Conservation (phyloP, 2,888 invertebrate genomes). For the Watsonalla binaria region DNA sequence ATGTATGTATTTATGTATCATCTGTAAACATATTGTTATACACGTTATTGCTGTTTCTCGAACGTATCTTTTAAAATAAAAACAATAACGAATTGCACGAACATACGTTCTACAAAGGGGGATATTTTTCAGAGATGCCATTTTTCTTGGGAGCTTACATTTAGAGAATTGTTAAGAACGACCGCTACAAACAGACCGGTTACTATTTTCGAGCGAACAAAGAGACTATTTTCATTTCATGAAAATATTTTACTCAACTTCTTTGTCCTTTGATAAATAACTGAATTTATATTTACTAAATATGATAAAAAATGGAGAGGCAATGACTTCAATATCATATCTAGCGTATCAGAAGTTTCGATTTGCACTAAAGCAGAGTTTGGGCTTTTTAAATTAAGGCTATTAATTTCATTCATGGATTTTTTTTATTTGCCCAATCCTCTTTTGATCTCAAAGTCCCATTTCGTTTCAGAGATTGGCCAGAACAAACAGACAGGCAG, state of each 20-base stretch:
- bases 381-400: too few relatives aligned
- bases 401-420: too few relatives aligned
- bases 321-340: too few relatives aligned
- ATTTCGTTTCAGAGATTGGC: too few relatives aligned
- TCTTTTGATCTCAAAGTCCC: too few relatives aligned
- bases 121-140: constrained; percentile 28
- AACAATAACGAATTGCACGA: constrained; percentile 29
- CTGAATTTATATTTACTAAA: not conserved
- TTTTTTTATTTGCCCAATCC: too few relatives aligned
- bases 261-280: not conserved
- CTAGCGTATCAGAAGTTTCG: too few relatives aligned
- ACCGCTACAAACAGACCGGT: constrained; percentile 14
- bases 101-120: constrained; percentile 11
- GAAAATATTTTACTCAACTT: constrained; percentile 3
- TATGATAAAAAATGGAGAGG: too few relatives aligned
- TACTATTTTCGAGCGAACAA: constrained; percentile 17
- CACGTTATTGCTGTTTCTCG: constrained; percentile 4
- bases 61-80: constrained; percentile 20
- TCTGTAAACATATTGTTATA: not conserved
- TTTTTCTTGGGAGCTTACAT: constrained; percentile 24
- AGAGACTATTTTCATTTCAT: constrained; percentile 7
- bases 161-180: constrained; percentile 20
- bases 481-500: too few relatives aligned
- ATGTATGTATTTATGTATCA: too few relatives aligned
- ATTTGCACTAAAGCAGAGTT: too few relatives aligned